These are phyloP conservation scores for Sebastes diaconus DNA, from an alignment of 2,797 vertebrate genomes.

Conservation along the genomic window DNA sequence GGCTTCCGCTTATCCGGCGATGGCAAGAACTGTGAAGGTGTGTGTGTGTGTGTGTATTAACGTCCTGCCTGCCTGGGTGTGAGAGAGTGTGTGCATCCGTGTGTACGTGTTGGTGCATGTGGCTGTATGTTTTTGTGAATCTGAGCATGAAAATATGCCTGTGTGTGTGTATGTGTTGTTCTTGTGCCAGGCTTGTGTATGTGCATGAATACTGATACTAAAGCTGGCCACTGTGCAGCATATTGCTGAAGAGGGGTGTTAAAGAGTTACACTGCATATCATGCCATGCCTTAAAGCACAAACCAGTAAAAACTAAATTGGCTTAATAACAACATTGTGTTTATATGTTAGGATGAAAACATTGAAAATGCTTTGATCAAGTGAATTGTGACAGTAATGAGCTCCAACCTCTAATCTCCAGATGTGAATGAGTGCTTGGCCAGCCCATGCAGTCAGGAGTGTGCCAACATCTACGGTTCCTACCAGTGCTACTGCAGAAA, in stretches of 20 bases:
- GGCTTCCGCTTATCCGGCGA: constrained; percentile 91
- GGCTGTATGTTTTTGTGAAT: constrained; percentile 40
- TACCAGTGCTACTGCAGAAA: constrained; percentile 98
- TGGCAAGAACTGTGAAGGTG: constrained; percentile 86
- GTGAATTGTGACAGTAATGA: constrained; percentile 55
- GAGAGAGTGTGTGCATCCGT: constrained; percentile 21
- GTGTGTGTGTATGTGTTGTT: not conserved
- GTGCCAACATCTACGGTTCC: constrained; percentile 96
- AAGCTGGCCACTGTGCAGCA: constrained; percentile 23
- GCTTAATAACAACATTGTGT: constrained; percentile 53
- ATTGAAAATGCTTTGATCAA: constrained; percentile 51
- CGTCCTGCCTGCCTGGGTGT: constrained; percentile 39
- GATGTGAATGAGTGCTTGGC: constrained; percentile 94
- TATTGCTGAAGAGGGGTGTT: not conserved
- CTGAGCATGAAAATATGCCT: constrained; percentile 47
- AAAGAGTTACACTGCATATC: not conserved
- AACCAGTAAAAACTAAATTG: constrained; percentile 58
- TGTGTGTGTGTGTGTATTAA: constrained; percentile 24
- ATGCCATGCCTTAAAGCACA: constrained; percentile 34
- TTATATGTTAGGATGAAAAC: constrained; percentile 43
- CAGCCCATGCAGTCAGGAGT: constrained; percentile 94
- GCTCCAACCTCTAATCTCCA: constrained; percentile 68
- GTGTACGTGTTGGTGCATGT: constrained; percentile 52
- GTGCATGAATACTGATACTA: constrained; percentile 1
- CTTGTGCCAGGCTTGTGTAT: not conserved